Conservation (phyloP, 2,113 vertebrate genomes). For the Petrocephalus zakoni region DNA sequence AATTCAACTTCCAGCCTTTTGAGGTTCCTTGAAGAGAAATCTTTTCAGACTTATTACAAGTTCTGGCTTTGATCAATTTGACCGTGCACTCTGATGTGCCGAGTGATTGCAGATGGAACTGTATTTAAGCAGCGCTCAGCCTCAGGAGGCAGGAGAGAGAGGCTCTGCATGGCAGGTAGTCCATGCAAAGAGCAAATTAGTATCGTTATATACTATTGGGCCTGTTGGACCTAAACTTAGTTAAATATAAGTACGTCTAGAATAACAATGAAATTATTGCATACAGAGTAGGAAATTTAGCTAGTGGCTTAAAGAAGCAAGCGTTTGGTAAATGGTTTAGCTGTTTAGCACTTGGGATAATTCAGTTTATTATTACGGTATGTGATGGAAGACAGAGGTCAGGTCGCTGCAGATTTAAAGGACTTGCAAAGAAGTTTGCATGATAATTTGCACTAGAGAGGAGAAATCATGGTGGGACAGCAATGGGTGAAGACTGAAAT, state of each 20-base stretch:
- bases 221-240: background rate
- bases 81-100: background rate
- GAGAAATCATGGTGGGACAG: background rate
- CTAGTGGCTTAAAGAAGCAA: background rate
- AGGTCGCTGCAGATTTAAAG: background rate
- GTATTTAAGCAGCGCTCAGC: background rate
- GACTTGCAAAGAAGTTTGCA: background rate
- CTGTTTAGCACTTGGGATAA: background rate
- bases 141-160: background rate
- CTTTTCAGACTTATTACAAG: background rate
- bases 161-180: background rate
- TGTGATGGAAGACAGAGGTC: too few relatives aligned
- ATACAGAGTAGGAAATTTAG: background rate
- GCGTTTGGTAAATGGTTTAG: background rate
- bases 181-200: background rate
- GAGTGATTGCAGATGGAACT: background rate
- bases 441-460: background rate
- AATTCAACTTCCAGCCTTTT: background rate
- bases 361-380: background rate
- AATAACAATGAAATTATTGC: background rate
- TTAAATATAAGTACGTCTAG: background rate
- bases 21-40: background rate
- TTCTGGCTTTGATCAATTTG: background rate
- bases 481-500: background rate
- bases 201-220: background rate